Conservation (phyloP, 2,888 invertebrate genomes). For the Folsomia candida region DNA sequence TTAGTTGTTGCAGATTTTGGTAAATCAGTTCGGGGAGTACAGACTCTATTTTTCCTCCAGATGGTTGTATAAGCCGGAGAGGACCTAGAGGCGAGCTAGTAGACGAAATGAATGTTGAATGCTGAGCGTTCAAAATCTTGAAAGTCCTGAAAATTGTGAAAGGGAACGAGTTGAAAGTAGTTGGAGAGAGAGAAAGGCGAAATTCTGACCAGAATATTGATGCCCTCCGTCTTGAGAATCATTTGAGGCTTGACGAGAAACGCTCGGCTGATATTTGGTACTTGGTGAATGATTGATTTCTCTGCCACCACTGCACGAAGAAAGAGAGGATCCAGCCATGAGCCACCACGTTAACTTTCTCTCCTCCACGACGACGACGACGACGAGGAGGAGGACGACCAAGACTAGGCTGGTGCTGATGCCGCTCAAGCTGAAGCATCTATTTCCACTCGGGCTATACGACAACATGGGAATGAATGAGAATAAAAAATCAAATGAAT, state of each 20-base stretch:
- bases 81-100: too few species aligned
- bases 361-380: too few species aligned
- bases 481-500: not conserved
- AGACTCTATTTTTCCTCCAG: too few species aligned
- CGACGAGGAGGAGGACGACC: too few species aligned
- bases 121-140: too few species aligned
- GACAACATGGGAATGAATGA: not conserved
- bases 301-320: slow-evolving; percentile 63
- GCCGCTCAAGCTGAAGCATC: slow-evolving; percentile 34
- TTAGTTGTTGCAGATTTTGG: too few species aligned
- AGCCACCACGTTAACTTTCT: slow-evolving; percentile 2
- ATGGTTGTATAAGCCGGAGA: too few species aligned
- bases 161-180: not conserved
- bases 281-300: slow-evolving; percentile 74
- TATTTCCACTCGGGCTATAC: not conserved
- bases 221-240: slow-evolving; percentile 87
- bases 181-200: slow-evolving; percentile 1
- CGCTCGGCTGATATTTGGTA: slow-evolving; percentile 76
- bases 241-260: slow-evolving; percentile 65
- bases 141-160: not conserved
- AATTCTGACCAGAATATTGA: slow-evolving; percentile 70
- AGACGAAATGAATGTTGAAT: too few species aligned
- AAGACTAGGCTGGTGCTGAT: not conserved
- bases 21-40: too few species aligned
- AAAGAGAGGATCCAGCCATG: slow-evolving; percentile 60